A percentile compares a stretch with the other conserved stretches of the same genome.
phyloP scores from a whole-genome alignment of 2,797 vertebrate species.

The Gobio occitaniae region DNA sequence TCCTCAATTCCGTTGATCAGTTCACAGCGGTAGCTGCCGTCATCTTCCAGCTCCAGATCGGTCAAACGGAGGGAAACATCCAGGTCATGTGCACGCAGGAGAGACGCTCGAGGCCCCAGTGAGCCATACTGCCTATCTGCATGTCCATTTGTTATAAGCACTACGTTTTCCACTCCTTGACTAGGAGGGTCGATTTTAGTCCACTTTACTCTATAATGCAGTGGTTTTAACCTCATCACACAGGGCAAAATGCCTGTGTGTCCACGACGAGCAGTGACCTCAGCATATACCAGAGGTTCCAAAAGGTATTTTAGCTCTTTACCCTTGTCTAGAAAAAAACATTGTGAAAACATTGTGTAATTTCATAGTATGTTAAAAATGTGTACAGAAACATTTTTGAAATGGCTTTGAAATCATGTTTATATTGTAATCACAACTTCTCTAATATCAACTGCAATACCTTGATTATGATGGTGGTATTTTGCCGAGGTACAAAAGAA shows the following conservation, averaged over 20 bases:
- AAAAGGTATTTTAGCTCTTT: conserved; percentile 85
- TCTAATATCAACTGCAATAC: conserved; percentile 60
- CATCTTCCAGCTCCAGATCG: conserved; percentile 83
- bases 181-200: conserved; percentile 84
- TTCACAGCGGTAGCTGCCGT: conserved; percentile 89
- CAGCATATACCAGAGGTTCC: conserved; percentile 80
- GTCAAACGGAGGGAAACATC: conserved; percentile 88
- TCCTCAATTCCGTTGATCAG: conserved; percentile 91
- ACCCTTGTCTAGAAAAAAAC: conserved; percentile 49
- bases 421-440: background rate
- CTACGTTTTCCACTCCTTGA: conserved; percentile 80
- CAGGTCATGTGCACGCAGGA: conserved; percentile 81
- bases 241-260: conserved; percentile 88
- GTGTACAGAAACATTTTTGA: too few species aligned
- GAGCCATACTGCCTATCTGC: conserved; percentile 83
- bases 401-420: conserved; percentile 6
- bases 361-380: background rate
- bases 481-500: conserved; percentile 65
- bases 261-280: conserved; percentile 82
- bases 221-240: conserved; percentile 81
- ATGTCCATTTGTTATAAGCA: conserved; percentile 86
- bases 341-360: background rate
- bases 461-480: conserved; percentile 61
- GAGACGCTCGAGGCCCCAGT: conserved; percentile 79
- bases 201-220: conserved; percentile 90